Percentiles rank a stretch among this genome's conserved stretches.
Evolutionary conservation across 92 coral and sea anemone genomes (phyloP).

Genomic region (Palythoa heliodiscus): DNA sequence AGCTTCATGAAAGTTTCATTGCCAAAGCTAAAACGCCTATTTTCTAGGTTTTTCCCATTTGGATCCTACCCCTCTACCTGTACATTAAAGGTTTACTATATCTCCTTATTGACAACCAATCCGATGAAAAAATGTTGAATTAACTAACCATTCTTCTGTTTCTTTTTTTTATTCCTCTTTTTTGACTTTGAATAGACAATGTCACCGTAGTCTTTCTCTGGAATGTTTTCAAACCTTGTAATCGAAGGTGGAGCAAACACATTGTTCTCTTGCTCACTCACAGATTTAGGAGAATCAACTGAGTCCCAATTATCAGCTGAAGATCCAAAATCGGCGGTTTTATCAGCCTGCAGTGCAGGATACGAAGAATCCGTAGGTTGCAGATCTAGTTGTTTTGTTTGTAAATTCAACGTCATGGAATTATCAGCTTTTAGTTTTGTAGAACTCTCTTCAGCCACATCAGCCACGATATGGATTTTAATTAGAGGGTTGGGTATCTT

Average conservation of each 20-base stretch:
- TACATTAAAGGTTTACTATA: neutral
- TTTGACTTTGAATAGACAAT: constrained; percentile 75
- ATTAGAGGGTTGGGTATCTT: constrained; percentile 77
- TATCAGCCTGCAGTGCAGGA: neutral
- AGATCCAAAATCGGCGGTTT: neutral
- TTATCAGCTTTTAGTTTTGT: neutral
- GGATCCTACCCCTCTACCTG: neutral
- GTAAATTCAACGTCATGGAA: too few species aligned
- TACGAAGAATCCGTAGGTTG: neutral
- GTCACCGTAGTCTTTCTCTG: constrained; percentile 82
- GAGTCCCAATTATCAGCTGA: neutral
- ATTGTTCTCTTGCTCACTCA: neutral
- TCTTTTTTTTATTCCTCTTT: constrained; percentile 55
- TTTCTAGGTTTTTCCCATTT: too few species aligned
- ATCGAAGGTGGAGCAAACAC: constrained; percentile 9
- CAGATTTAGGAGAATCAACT: neutral
- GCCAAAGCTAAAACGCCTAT: too few species aligned
- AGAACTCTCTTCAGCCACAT: constrained; percentile 33
- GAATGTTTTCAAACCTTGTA: constrained; percentile 59
- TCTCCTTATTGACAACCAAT: neutral
- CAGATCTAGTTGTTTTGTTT: neutral
- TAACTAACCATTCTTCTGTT: constrained; percentile 31
- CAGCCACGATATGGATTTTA: constrained; percentile 45
- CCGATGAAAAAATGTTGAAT: neutral
- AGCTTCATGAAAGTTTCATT: too few species aligned